A percentile compares a stretch with the other conserved stretches of the same genome.
Conservation (phyloP, 2,113 vertebrate genomes). For the Probosciger aterrimus region DNA sequence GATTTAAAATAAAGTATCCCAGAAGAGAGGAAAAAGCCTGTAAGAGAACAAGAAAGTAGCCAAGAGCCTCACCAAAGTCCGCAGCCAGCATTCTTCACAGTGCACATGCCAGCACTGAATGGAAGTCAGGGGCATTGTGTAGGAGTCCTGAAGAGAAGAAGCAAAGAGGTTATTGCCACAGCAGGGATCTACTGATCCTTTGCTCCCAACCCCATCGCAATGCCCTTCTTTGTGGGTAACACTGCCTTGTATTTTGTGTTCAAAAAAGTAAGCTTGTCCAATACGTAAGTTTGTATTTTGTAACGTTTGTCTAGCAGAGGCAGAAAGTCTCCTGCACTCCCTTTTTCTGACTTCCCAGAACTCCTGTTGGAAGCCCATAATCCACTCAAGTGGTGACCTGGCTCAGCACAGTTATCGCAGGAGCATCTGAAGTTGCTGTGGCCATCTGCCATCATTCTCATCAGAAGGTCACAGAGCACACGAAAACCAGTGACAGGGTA, state of each 20-base stretch:
- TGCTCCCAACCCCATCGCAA: background rate
- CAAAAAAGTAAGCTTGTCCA: background rate
- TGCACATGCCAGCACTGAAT: slow-evolving; percentile 99
- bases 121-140: slow-evolving; percentile 96
- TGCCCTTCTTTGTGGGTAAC: background rate
- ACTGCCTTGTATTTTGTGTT: background rate
- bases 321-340: background rate
- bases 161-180: slow-evolving; percentile 19
- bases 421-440: background rate
- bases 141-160: slow-evolving; percentile 86
- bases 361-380: slow-evolving; percentile 8
- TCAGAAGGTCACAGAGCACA: background rate
- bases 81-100: slow-evolving; percentile 99
- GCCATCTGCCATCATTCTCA: background rate
- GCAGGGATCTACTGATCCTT: background rate
- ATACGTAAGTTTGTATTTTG: background rate
- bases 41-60: slow-evolving; percentile 6
- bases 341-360: background rate
- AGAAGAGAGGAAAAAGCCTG: background rate
- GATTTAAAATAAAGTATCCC: background rate
- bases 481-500: background rate
- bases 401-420: background rate
- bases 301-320: background rate
- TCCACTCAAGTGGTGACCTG: slow-evolving; percentile 6
- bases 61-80: slow-evolving; percentile 89